Conservation (phyloP, 1,140 invertebrate genomes). For the Neodiprion virginianus region DNA sequence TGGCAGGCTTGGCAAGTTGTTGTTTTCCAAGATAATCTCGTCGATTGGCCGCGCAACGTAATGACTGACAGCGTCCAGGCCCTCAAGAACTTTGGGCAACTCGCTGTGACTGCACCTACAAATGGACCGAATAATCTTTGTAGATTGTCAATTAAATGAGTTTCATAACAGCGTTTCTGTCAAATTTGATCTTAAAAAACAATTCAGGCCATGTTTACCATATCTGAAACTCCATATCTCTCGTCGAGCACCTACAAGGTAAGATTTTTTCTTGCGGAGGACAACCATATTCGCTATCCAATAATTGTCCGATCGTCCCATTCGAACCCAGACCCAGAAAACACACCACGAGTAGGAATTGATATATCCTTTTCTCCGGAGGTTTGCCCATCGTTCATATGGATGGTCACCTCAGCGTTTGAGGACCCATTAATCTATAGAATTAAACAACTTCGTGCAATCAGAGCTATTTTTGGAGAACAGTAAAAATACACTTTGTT, state of each 20-base stretch:
- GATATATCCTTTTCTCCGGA: conserved; percentile 45
- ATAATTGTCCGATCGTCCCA: conserved; percentile 35
- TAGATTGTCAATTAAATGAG: background rate
- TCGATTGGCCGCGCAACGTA: conserved; percentile 76
- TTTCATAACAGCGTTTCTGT: conserved; percentile 8
- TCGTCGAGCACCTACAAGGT: conserved; percentile 72
- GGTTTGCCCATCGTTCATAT: conserved; percentile 57
- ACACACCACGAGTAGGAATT: conserved; percentile 33
- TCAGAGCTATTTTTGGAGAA: too few relatives aligned
- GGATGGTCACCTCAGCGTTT: conserved; percentile 31
- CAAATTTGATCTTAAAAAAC: background rate
- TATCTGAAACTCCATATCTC: conserved; percentile 72
- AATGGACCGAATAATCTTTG: background rate
- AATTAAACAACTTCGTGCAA: background rate
- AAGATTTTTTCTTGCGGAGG: conserved; percentile 70
- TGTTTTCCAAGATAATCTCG: conserved; percentile 86
- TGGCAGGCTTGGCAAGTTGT: conserved; percentile 80
- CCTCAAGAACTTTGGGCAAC: conserved; percentile 74
- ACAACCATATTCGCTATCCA: conserved; percentile 60
- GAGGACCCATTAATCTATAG: conserved; percentile 3
- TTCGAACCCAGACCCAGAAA: conserved; percentile 38
- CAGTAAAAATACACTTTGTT: too few relatives aligned
- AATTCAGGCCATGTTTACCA: conserved; percentile 60
- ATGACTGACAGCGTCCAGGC: conserved; percentile 73
- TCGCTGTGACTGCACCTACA: conserved; percentile 87